Evolutionary conservation across 2,797 vertebrate genomes (phyloP).

Genomic region (Sibirionetta formosa): DNA sequence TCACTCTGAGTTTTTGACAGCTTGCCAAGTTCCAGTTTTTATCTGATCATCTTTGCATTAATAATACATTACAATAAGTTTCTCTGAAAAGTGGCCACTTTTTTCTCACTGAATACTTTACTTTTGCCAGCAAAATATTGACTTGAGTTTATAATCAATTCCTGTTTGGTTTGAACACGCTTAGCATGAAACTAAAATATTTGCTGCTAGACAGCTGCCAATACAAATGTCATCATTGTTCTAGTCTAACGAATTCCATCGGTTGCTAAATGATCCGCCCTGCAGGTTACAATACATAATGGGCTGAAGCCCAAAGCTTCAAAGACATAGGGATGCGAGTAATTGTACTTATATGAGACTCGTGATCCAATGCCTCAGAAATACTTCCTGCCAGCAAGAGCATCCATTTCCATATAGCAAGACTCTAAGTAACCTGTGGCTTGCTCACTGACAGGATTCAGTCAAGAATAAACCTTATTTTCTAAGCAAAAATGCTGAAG

Average conservation of each 20-base stretch:
- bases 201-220: constrained; percentile 59
- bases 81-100: constrained; percentile 71
- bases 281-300: constrained; percentile 48
- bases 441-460: constrained; percentile 24
- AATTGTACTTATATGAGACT: background rate
- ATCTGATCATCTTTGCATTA: constrained; percentile 85
- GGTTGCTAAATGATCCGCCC: constrained; percentile 67
- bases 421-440: constrained; percentile 14
- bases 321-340: background rate
- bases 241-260: constrained; percentile 67
- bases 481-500: background rate
- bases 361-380: background rate
- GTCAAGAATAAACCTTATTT: background rate
- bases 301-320: constrained; percentile 6
- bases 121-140: constrained; percentile 80
- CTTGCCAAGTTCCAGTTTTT: constrained; percentile 83
- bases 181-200: constrained; percentile 74
- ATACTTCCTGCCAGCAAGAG: background rate
- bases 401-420: background rate
- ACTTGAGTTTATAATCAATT: constrained; percentile 80
- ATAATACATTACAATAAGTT: constrained; percentile 83
- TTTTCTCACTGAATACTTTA: constrained; percentile 64
- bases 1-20: constrained; percentile 82
- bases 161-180: constrained; percentile 75
- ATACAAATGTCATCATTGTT: constrained; percentile 66